Evolutionary conservation across 2,797 vertebrate species (phyloP), one percentile per base, ranked within the genome.

Genomic region (Mus caroli): DNA sequence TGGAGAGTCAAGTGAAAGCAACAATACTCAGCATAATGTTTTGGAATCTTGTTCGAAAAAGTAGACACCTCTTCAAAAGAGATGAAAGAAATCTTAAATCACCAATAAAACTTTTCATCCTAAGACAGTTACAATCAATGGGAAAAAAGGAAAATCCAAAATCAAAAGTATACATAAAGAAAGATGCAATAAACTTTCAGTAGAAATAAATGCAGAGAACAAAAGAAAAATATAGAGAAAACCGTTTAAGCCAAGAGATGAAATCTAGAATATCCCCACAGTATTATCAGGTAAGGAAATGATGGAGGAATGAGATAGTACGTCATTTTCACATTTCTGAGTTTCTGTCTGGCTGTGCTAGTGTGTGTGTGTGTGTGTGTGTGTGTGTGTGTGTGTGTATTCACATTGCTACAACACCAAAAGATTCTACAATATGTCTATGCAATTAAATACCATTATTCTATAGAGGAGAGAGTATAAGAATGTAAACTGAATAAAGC

Each of bases 261-360:
- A 73, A 62, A 46, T 28, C 28, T 3, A 58, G 5, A 83, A 75
- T 73, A 58, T 40, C 20, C 4, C 9, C 12, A 7, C 8, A 52
- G 40, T 76, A 34, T 5, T 22, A 50, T 7, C 0, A 31, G 20
- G 46, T 89, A 24, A 28, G 4, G n/a, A 26, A 69, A 17, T 1
- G 11, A 56, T 31, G 17, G 15, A 76, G 14, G 1, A 56, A 0
- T 5, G 24, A 67, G 22, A 7, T 8, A 2, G 40, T 26, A 43
- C 11, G 0, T 52, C 56, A n/a, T 22, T 56, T 56, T 67, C 6
- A 12, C 0, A 17, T 75, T 54, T 64, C 12, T 62, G 43, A 52
- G 4, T 19, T 14, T 79, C 0, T 28, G 8, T 40, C n/a, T 37
- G 37, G 0, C 17, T 19, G 3, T 50, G 0, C 3, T 10, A 46